Evolutionary conservation across 2,797 vertebrate species (phyloP), one percentile per base, ranked within the genome.

Genomic region (Mus caroli): DNA sequence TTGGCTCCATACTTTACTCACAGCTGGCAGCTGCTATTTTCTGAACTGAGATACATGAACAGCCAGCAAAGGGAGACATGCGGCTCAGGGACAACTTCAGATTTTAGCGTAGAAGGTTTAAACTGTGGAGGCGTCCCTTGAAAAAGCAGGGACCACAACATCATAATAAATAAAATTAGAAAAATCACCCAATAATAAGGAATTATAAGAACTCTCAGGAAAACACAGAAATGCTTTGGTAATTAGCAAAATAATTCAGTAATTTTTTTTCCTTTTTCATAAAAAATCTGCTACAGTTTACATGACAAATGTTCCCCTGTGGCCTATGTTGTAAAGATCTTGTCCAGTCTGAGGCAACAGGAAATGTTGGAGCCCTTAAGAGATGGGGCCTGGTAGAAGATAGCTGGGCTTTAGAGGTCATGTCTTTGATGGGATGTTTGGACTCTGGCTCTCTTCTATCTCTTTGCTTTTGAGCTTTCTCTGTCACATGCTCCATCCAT

Each of bases 31-130:
- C 37, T 88, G 15, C 31, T 71, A 37, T 80, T 92, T 97, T 96
- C 96, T 96, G 97, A 93, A 90, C 94, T n/a, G 87, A 96, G 90
- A 79, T 73, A 97, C 97, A 92, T 92, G 92, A 78, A 64, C 87
- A 88, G 80, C 22, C 17, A 92, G 76, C 60, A 88, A 71, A 90
- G 84, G 71, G 75, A 79, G 19, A 46, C 50, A 15, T 1, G 1
- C 6, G 43, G 69, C 46, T 73, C 28, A n/a, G 54, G 31, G 75
- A 22, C 11, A 60, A 37, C 56, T 80, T 92, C 71, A 79, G 69
- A 91, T 50, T 54, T 82, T 37, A 90, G 11, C 60, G 52, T 58
- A 14, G 86, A 90, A 43, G 11, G 90, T 94, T 54, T 12, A 58
- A 79, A 71, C 5, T 64, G 5, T 9, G 24, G 34, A 58, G 31